Conservation (phyloP, 2,797 vertebrate genomes). For the Dendrocincla tyrannina region DNA sequence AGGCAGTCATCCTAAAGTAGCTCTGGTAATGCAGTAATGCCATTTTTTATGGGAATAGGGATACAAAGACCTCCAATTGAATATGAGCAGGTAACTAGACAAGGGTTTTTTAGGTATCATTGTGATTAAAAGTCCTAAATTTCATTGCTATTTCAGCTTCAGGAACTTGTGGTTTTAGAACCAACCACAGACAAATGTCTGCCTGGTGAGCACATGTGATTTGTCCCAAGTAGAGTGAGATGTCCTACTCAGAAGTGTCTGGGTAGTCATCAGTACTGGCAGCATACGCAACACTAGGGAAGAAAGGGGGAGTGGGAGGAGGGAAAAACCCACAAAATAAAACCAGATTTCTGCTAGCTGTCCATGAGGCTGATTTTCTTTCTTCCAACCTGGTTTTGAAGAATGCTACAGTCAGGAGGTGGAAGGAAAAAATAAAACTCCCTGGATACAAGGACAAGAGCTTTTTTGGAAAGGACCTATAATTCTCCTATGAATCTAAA, state of each 20-base stretch:
- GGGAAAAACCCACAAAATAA: conserved; percentile 59
- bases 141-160: conserved; percentile 46
- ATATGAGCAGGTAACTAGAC: conserved; percentile 24
- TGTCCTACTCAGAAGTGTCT: conserved; percentile 68
- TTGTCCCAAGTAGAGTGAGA: conserved; percentile 62
- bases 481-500: background rate
- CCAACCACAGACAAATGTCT: conserved; percentile 62
- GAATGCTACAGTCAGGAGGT: background rate
- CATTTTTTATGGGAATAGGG: background rate
- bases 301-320: conserved; percentile 16
- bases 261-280: conserved; percentile 62
- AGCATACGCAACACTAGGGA: conserved; percentile 10
- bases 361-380: conserved; percentile 17
- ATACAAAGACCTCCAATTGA: background rate
- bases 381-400: conserved; percentile 46
- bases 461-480: background rate
- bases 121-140: background rate
- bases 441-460: background rate
- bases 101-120: background rate
- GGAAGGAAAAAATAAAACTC: background rate
- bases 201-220: conserved; percentile 69
- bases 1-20: background rate
- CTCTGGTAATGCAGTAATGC: background rate
- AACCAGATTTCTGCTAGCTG: conserved; percentile 55
- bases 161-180: conserved; percentile 57